These are phyloP conservation scores for Spizella passerina DNA, from an alignment of 2,797 vertebrate genomes.

Conservation along the genomic window DNA sequence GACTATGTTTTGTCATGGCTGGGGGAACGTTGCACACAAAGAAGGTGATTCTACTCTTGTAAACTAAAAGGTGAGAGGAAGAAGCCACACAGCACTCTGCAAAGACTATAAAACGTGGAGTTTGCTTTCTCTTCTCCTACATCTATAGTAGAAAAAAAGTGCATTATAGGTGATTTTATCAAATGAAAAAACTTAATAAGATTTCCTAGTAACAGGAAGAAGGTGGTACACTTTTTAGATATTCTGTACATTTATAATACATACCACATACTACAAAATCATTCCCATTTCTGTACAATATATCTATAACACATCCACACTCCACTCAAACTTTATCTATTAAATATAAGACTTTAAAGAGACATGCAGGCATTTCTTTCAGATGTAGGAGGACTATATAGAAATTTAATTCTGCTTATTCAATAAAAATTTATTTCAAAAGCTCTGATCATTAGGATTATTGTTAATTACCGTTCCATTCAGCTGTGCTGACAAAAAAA, in stretches of 20 bases:
- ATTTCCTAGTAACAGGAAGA: background rate
- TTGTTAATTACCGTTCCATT: constrained; percentile 21
- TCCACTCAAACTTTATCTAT: background rate
- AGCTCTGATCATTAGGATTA: background rate
- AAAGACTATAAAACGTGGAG: background rate
- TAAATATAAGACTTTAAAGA: background rate
- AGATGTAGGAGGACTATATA: background rate
- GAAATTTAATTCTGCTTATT: constrained; percentile 31
- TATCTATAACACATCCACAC: background rate
- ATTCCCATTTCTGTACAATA: background rate
- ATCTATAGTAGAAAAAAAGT: rapidly evolving
- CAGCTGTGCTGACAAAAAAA: background rate
- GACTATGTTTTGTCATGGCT: background rate
- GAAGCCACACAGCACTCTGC: background rate
- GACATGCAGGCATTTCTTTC: background rate
- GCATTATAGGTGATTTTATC: background rate
- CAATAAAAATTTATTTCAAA: background rate
- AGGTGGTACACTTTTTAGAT: background rate
- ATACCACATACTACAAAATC: background rate
- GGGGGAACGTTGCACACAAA: background rate
- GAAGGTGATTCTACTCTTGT: background rate
- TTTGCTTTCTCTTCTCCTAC: background rate
- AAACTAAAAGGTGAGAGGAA: background rate
- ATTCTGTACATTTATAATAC: background rate
- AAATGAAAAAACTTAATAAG: background rate